Percentiles rank a stretch among this genome's conserved stretches.
These are phyloP conservation scores for Vanessa atalanta DNA, from an alignment of 1,140 invertebrate genomes.

Conservation along the genomic window DNA sequence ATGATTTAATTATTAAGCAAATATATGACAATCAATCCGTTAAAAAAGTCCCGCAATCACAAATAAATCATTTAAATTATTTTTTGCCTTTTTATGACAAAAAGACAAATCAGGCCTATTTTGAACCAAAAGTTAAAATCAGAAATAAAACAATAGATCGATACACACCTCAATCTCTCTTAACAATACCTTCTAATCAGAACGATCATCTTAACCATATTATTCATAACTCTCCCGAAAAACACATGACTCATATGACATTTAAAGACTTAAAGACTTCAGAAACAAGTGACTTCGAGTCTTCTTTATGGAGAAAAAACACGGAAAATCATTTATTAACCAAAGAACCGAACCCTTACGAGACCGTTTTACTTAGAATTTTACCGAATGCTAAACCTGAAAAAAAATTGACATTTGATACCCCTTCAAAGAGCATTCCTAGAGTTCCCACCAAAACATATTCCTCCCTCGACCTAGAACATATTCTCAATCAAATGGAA, in stretches of 20 bases:
- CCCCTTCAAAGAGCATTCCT: slow-evolving; percentile 35
- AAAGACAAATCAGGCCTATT: slow-evolving; percentile 31
- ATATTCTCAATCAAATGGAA: slow-evolving; percentile 71
- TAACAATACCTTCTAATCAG: background rate
- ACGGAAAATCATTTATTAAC: slow-evolving; percentile 51
- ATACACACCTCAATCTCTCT: background rate
- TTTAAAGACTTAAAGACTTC: slow-evolving; percentile 49
- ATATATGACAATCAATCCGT: slow-evolving; percentile 41
- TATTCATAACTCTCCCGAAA: slow-evolving; percentile 13
- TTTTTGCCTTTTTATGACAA: slow-evolving; percentile 44
- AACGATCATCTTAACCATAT: slow-evolving; percentile 12
- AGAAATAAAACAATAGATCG: slow-evolving; percentile 15
- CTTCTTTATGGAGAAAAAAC: slow-evolving; percentile 39
- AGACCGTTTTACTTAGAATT: slow-evolving; percentile 59
- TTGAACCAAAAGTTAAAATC: slow-evolving; percentile 41
- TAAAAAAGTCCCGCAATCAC: slow-evolving; percentile 53
- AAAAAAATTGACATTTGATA: slow-evolving; percentile 36
- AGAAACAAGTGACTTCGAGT: slow-evolving; percentile 41
- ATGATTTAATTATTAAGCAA: slow-evolving; percentile 45
- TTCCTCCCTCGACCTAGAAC: slow-evolving; percentile 65
- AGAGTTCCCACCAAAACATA: slow-evolving; percentile 53
- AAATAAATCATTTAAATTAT: slow-evolving; percentile 52
- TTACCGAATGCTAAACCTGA: slow-evolving; percentile 46
- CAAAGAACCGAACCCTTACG: slow-evolving; percentile 65
- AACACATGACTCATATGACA: slow-evolving; percentile 48